phyloP scores from a whole-genome alignment of 2,113 vertebrate species.

The Leiothrix lutea region DNA sequence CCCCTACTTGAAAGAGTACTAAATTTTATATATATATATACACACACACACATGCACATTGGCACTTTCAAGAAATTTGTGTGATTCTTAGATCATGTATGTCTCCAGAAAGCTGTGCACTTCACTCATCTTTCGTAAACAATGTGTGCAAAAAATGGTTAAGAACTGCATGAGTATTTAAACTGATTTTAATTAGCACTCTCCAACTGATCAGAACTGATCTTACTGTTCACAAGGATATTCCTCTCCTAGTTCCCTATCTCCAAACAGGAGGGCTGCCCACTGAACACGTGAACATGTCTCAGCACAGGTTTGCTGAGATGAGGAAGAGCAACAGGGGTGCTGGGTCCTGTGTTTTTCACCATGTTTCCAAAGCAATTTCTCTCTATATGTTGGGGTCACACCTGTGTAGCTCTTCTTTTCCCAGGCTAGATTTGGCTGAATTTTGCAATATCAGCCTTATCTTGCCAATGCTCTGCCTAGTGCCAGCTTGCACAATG shows the following conservation, averaged over 20 bases:
- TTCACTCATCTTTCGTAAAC: not conserved
- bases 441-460: not conserved
- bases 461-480: not conserved
- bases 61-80: not conserved
- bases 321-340: not conserved
- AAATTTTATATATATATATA: not conserved
- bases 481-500: not conserved
- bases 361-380: not conserved
- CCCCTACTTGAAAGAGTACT: not conserved
- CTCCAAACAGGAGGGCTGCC: not conserved
- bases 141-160: not conserved
- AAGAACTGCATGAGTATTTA: not conserved
- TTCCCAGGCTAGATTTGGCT: not conserved
- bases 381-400: not conserved
- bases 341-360: not conserved
- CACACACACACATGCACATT: accelerated
- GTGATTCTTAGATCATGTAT: not conserved
- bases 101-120: not conserved
- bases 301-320: not conserved
- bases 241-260: not conserved
- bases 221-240: not conserved
- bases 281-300: not conserved
- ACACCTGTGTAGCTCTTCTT: not conserved
- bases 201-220: not conserved
- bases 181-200: not conserved